Base-by-base conservation (phyloP, 2,797 vertebrate genomes). In the Dryobates pubescens region DNA sequence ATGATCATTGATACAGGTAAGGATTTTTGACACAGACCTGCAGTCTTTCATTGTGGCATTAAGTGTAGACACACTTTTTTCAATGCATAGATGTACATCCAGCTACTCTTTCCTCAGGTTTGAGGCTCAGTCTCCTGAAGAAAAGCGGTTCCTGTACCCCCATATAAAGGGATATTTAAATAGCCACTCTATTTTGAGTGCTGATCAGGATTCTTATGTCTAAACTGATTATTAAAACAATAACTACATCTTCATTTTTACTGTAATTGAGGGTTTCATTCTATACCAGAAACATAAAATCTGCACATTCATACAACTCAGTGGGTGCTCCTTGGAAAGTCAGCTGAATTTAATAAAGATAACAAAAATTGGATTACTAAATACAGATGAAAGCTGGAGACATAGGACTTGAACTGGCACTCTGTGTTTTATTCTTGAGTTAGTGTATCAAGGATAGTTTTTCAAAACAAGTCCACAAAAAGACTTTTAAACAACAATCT, bases 191-290 rank as follows among this genome's bases (percentile, higher is more conserved):
- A 83, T 71, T 88, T 93, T 34, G 53, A 94, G 68, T 85, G 71
- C 81, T 95, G 93, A 95, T 92, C 61, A 45, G 73, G 86, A 95
- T 84, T 84, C 56, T 96, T 91, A 90, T 2, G 29, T 61, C 82
- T 86, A 95, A 96, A 95, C 90, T 95, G 85, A 96, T 96, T 93
- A 96, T 86, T 95, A 91, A 95, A 97, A 92, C 89, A 75, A 79
- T 92, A 96, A 95, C 88, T 92, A 89, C 82, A 81, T 92, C 89
- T 94, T 96, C 80, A 92, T 94, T 93, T 88, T 80, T 84, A 63
- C 78, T 91, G 61, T 93, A 96, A 93, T 92, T 81, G 96, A 95
- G 29, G 43, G 58, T 92, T 94, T 97, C 82, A 86, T 85, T 88
- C 91, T 90, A 88, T 93, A 89, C 65, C 69, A 93, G 51, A 95